phyloP scores from a whole-genome alignment of 2,797 vertebrate genomes.

The Knipowitschia caucasica region DNA sequence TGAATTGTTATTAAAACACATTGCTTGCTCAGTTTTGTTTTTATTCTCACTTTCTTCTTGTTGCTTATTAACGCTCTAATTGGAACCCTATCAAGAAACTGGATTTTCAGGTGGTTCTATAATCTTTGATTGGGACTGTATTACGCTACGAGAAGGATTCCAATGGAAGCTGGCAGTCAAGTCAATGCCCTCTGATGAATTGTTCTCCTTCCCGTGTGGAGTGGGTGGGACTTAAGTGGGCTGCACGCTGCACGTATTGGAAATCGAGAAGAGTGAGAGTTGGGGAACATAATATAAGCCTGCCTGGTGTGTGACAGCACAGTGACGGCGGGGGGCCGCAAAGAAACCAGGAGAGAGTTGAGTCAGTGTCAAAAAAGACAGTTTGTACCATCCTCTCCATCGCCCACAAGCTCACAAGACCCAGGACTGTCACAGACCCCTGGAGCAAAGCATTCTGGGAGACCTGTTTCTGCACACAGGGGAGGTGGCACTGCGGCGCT shows the following conservation, averaged over 20 bases:
- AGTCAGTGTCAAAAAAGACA: constrained; percentile 50
- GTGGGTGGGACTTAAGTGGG: constrained; percentile 9
- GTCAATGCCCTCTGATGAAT: constrained; percentile 8
- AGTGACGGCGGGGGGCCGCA: constrained; percentile 54
- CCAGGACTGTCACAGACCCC: constrained; percentile 55
- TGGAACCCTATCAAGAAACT: too few relatives aligned
- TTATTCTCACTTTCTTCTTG: too few relatives aligned
- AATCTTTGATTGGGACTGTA: too few relatives aligned
- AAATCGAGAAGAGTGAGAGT: neutral
- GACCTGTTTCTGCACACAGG: constrained; percentile 61
- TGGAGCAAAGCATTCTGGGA: constrained; percentile 50
- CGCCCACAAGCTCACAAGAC: constrained; percentile 45
- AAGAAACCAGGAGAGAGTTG: constrained; percentile 37
- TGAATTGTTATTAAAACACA: too few relatives aligned
- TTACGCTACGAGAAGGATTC: neutral
- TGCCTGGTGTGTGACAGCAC: constrained; percentile 46
- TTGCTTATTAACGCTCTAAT: too few relatives aligned
- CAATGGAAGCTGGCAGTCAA: constrained; percentile 1
- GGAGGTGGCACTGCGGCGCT: constrained; percentile 44
- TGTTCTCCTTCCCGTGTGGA: constrained; percentile 10
- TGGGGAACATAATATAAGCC: constrained; percentile 35
- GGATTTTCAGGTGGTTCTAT: too few relatives aligned
- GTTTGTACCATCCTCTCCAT: constrained; percentile 26
- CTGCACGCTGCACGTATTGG: constrained; percentile 8
- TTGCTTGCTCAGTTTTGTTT: too few relatives aligned